Base-by-base conservation (phyloP, 2,797 vertebrate species). In the Phaenicophaeus curvirostris region DNA sequence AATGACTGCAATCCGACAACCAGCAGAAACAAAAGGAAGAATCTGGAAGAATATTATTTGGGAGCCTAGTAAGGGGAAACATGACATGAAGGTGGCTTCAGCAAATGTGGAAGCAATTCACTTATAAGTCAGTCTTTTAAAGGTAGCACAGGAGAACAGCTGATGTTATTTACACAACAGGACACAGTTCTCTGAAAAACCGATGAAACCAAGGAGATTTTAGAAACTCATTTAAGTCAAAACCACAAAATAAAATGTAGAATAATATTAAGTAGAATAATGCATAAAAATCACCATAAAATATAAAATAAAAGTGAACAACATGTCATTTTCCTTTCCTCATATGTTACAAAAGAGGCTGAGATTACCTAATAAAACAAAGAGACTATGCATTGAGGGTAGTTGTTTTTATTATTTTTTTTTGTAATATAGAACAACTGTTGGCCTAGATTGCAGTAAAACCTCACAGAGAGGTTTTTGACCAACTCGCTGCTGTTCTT, bases 401-500 rank as follows among this genome's bases (percentile, higher is more conserved):
- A 35, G 13, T 8, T 51, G 28, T 20, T 48, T 23, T 23, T 44
- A 19, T 18, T 9, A 9, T 39, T 39, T 21, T 15, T 31, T 16
- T 54, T 37, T 78, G 17, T 19, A 25, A 66, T 9, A 15, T 6
- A 28, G n/a, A 37, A 83, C 59, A 27, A 20, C 1, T 1, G 3
- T 33, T 58, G 3, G 3, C 69, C 30, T 44, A 8, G 12, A 18
- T 9, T 55, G 20, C 15, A 71, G 13, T 20, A 9, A 6, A 77
- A 76, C 46, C 9, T 75, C 23, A 41, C 8, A 27, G 8, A 46
- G 6, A 10, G 1, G 11, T 74, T 66, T 75, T 41, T 35, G 30
- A 17, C 16, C 6, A 46, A 24, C 1, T 0, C 1, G 15, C 4
- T 31, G 3, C 14, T 66, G 28, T 11, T 61, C 25, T n/a, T 42